These are phyloP conservation scores for Tokudaia tokunoshimensis DNA, from an alignment of 2,797 vertebrate species.

Conservation along the genomic window DNA sequence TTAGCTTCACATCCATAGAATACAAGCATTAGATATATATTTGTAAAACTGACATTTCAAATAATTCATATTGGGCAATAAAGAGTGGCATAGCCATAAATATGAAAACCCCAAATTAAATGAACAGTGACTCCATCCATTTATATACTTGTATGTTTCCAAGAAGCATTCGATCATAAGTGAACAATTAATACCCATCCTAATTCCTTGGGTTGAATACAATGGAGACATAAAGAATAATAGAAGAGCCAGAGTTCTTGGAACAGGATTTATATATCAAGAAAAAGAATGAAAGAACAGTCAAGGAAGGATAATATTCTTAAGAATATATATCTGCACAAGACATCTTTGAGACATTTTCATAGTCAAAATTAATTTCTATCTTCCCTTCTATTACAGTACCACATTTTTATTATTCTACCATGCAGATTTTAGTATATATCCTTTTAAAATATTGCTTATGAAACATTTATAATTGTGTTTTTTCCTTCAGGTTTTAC, in stretches of 20 bases:
- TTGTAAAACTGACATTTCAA: not conserved
- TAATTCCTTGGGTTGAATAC: no score
- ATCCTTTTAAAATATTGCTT: not conserved
- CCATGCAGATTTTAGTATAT: not conserved
- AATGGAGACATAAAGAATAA: not conserved
- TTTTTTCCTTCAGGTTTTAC: not conserved
- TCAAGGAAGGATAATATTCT: not conserved
- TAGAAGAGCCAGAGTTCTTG: not conserved
- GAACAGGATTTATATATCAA: no score
- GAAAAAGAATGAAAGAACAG: not conserved
- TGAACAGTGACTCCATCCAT: not conserved
- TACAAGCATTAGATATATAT: not conserved
- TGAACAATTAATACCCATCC: not conserved
- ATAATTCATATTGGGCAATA: not conserved
- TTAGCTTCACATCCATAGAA: not conserved
- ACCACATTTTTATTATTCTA: not conserved
- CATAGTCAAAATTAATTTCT: not conserved
- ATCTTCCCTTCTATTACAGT: not conserved
- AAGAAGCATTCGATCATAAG: not conserved
- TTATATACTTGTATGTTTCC: not conserved
- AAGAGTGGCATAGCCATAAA: not conserved
- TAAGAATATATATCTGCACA: not conserved
- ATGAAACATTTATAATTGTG: not conserved
- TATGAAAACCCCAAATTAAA: not conserved
- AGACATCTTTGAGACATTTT: not conserved